Conservation (phyloP, 2,113 vertebrate genomes). For the Urocitellus parryii region DNA sequence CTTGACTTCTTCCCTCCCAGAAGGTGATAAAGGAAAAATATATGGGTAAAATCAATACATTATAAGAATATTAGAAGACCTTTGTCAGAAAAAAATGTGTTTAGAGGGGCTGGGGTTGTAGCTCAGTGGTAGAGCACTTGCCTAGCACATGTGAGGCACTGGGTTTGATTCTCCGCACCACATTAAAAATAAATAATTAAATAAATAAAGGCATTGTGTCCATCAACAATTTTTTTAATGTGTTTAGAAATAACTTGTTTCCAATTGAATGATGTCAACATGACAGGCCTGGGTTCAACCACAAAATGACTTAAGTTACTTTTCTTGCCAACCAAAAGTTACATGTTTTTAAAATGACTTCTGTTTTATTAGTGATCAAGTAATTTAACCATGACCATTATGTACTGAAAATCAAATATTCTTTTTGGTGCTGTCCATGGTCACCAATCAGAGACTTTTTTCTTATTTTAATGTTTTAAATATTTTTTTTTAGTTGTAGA, state of each 20-base stretch:
- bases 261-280: neutral
- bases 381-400: conserved; percentile 52
- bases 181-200: too few relatives aligned
- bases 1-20: conserved; percentile 13
- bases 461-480: too few relatives aligned
- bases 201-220: too few relatives aligned
- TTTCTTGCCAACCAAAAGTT: conserved; percentile 45
- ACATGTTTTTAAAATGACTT: conserved; percentile 47
- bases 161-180: too few relatives aligned
- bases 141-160: too few relatives aligned
- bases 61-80: neutral
- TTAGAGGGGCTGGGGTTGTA: too few relatives aligned
- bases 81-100: neutral
- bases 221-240: neutral
- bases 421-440: neutral
- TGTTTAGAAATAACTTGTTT: conserved; percentile 37
- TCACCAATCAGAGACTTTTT: neutral
- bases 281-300: neutral
- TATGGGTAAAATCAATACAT: neutral
- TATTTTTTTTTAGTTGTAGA: too few relatives aligned
- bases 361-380: conserved; percentile 41
- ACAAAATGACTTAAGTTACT: conserved; percentile 24
- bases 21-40: conserved; percentile 28
- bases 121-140: too few relatives aligned
- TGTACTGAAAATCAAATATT: neutral